phyloP scores from a whole-genome alignment of 2,888 invertebrate genomes.

The Branchinecta sandiegonensis region DNA sequence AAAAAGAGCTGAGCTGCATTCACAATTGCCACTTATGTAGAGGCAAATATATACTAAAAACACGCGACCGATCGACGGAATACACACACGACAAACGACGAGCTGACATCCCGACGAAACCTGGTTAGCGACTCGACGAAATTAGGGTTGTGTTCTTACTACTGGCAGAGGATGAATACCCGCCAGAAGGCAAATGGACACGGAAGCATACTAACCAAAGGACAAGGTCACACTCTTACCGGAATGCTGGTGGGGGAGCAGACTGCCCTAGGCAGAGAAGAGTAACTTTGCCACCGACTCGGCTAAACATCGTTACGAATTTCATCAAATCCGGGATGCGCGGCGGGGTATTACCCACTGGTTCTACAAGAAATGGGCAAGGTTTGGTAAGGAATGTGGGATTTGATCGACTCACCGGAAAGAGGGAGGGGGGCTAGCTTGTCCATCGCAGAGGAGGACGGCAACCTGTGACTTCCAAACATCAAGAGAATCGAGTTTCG shows the following conservation, averaged over 20 bases:
- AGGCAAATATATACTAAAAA: too few relatives aligned
- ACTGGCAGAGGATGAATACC: too few relatives aligned
- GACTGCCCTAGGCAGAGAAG: background rate
- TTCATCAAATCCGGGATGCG: background rate
- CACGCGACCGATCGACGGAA: too few relatives aligned
- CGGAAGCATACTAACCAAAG: too few relatives aligned
- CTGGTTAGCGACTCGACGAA: too few relatives aligned
- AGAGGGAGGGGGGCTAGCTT: slow-evolving; percentile 1
- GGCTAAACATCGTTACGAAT: background rate
- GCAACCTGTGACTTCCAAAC: background rate
- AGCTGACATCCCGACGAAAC: too few relatives aligned
- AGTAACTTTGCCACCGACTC: background rate
- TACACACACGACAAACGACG: too few relatives aligned
- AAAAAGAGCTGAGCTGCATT: too few relatives aligned
- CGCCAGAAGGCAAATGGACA: too few relatives aligned
- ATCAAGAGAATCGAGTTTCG: background rate
- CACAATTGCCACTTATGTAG: too few relatives aligned
- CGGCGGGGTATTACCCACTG: slow-evolving; percentile 7
- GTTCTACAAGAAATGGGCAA: background rate
- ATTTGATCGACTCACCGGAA: background rate
- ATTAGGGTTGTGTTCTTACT: too few relatives aligned
- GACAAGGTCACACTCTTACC: background rate
- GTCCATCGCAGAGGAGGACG: slow-evolving; percentile 1
- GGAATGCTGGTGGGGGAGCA: background rate
- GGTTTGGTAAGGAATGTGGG: background rate